Conservation (phyloP, 2,797 vertebrate species). For the Valencia hispanica region DNA sequence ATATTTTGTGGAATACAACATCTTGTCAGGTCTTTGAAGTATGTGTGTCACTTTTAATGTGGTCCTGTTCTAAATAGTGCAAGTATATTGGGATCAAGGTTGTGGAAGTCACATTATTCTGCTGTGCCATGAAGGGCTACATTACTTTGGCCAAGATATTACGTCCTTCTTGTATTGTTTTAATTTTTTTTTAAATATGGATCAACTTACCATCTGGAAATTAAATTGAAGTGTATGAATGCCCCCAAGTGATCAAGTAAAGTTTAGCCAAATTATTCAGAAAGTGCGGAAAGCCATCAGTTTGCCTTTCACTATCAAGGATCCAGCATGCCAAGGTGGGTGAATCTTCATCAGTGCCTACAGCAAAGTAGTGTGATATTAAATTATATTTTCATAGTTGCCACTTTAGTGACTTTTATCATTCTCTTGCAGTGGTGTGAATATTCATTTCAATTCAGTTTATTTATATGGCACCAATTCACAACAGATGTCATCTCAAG, state of each 20-base stretch:
- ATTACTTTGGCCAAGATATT: neutral
- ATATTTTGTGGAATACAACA: neutral
- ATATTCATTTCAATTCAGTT: no score
- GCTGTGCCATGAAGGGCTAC: neutral
- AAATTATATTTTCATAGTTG: neutral
- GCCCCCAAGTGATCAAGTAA: neutral
- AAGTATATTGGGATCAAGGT: no score
- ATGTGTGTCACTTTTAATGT: no score
- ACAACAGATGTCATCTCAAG: no score
- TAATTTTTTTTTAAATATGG: neutral
- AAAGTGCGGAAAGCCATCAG: neutral
- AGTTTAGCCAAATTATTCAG: neutral
- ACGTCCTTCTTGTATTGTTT: neutral
- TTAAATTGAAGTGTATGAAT: neutral
- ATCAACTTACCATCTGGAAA: neutral
- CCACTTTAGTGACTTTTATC: neutral
- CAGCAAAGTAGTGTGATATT: neutral
- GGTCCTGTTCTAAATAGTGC: no score
- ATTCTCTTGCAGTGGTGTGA: neutral
- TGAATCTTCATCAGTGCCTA: neutral
- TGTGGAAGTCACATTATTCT: neutral
- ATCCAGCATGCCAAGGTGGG: neutral
- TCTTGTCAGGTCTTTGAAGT: neutral
- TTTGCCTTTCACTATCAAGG: neutral
- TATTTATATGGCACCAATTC: no score